phyloP scores from a whole-genome alignment of 2,113 vertebrate species.

The Rhinogobius similis region DNA sequence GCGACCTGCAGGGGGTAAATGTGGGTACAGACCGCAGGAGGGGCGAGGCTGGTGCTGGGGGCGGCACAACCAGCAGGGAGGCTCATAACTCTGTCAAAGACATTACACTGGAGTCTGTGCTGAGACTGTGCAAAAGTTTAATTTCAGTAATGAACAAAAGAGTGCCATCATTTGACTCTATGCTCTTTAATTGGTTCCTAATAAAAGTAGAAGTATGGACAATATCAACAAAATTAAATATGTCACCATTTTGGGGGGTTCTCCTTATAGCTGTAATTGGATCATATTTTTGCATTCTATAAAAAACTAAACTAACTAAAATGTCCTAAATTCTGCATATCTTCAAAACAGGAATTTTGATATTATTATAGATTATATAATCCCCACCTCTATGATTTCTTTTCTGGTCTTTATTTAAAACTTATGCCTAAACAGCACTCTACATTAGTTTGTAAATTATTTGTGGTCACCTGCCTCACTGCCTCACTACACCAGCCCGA shows the following conservation, averaged over 20 bases:
- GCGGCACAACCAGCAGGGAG: conserved; percentile 31
- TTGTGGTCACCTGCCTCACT: conserved; percentile 17
- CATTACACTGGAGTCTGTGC: background rate
- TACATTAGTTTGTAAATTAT: background rate
- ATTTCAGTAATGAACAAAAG: conserved; percentile 1
- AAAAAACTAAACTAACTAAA: background rate
- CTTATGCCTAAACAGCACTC: background rate
- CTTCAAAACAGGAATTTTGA: too few relatives aligned
- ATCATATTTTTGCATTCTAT: background rate
- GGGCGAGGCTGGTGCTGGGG: conserved; percentile 28
- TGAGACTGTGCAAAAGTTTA: background rate
- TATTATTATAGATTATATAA: too few relatives aligned
- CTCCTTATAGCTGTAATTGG: background rate
- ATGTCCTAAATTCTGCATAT: too few relatives aligned
- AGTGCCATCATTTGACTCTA: background rate
- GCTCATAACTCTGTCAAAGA: conserved; percentile 16
- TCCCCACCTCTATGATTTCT: too few relatives aligned
- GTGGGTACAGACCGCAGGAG: conserved; percentile 81
- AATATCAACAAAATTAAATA: background rate
- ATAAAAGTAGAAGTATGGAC: too few relatives aligned
- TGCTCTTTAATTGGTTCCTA: background rate
- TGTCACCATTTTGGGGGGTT: background rate
- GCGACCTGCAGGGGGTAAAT: conserved; percentile 99
- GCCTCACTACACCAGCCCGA: conserved; percentile 34
- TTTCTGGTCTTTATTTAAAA: too few relatives aligned